Conservation (phyloP, 2,888 invertebrate species). For the Nephrotoma appendiculata region DNA sequence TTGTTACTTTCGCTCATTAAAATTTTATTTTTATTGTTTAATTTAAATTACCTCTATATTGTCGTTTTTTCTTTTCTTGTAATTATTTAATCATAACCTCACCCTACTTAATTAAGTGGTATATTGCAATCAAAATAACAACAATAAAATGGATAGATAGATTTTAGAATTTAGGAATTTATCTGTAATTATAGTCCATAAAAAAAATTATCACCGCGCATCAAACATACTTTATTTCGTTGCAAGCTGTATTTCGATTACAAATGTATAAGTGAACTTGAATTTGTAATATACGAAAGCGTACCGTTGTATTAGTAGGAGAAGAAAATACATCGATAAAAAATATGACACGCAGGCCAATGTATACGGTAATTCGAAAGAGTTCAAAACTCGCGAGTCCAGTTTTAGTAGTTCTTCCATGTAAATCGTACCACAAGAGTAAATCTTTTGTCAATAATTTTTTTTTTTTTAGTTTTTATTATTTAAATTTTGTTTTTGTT, state of each 20-base stretch:
- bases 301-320: neutral
- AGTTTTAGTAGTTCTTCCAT: neutral
- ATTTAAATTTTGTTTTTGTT: neutral
- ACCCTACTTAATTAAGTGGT: too few species aligned
- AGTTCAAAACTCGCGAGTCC: slow-evolving; percentile 3
- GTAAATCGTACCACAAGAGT: neutral
- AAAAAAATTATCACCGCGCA: too few species aligned
- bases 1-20: too few species aligned
- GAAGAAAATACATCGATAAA: neutral
- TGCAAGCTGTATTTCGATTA: neutral
- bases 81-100: too few species aligned
- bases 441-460: neutral
- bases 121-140: too few species aligned
- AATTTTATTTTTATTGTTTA: too few species aligned
- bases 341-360: slow-evolving; percentile 3
- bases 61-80: too few species aligned
- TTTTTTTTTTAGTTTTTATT: neutral
- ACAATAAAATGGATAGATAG: too few species aligned
- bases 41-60: too few species aligned
- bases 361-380: slow-evolving; percentile 1
- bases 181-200: too few species aligned
- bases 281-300: neutral
- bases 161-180: too few species aligned
- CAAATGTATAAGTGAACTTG: neutral
- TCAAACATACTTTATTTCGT: neutral